Evolutionary conservation across 2,113 vertebrate species (phyloP).

Genomic region (Perca flavescens): DNA sequence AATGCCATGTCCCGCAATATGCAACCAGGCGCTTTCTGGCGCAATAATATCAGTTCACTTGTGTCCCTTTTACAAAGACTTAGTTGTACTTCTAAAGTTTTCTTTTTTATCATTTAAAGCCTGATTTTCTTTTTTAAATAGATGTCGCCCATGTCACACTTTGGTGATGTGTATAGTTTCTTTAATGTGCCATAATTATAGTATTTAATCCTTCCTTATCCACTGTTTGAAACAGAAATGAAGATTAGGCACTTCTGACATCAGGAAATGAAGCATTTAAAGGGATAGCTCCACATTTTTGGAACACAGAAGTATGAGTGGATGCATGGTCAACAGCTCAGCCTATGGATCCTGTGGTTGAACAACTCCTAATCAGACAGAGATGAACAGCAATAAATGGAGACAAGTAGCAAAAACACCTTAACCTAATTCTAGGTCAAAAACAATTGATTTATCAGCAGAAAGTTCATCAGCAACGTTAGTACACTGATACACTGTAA

Average conservation of each 20-base stretch:
- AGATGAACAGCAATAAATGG: not conserved
- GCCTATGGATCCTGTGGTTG: not conserved
- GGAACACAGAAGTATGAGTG: not conserved
- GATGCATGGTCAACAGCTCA: not conserved
- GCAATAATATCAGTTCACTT: constrained; percentile 79
- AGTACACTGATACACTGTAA: no score
- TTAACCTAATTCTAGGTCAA: not conserved
- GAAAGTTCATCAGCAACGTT: not conserved
- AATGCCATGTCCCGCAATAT: constrained; percentile 81
- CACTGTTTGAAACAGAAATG: constrained; percentile 69
- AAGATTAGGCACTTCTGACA: constrained; percentile 67
- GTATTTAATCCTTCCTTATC: constrained; percentile 79
- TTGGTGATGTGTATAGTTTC: constrained; percentile 65
- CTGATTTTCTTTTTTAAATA: constrained; percentile 68
- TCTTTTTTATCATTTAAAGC: constrained; percentile 79
- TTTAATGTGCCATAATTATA: constrained; percentile 74
- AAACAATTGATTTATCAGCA: not conserved
- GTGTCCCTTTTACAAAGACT: constrained; percentile 75
- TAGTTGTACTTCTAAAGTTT: constrained; percentile 79
- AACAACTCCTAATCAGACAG: not conserved
- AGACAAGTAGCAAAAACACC: not conserved
- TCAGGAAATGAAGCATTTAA: constrained; percentile 49
- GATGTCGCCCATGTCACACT: constrained; percentile 68
- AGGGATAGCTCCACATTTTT: constrained; percentile 21
- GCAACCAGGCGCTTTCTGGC: constrained; percentile 78